A percentile compares a stretch with the other conserved stretches of the same genome.
phyloP scores from a whole-genome alignment of 2,797 vertebrate genomes.

The Chloroceryle inda region DNA sequence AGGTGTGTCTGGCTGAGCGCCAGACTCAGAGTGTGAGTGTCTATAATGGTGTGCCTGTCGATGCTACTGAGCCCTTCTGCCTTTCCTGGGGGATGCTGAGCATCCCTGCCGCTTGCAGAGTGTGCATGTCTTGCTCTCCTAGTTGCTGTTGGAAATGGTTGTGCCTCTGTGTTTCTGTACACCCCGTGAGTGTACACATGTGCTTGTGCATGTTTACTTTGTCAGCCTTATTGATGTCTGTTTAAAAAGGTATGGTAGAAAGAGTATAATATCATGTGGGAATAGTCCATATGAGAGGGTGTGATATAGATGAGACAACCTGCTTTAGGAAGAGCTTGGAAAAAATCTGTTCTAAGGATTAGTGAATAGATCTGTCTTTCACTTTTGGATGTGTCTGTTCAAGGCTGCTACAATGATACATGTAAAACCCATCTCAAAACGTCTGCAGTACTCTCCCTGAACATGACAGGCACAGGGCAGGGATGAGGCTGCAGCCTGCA shows the following conservation, averaged over 20 bases:
- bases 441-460: constrained; percentile 40
- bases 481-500: background rate
- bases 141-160: background rate
- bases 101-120: background rate
- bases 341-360: constrained; percentile 11
- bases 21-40: background rate
- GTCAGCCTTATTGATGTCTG: background rate
- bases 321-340: background rate
- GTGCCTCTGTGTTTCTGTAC: background rate
- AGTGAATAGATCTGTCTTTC: background rate
- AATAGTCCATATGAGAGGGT: background rate
- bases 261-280: background rate
- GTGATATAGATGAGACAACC: background rate
- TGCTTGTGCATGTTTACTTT: background rate
- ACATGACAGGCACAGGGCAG: background rate
- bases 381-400: constrained; percentile 4
- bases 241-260: background rate
- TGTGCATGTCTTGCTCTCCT: background rate
- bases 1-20: background rate
- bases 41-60: background rate
- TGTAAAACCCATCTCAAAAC: constrained; percentile 30
- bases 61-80: background rate
- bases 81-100: background rate
- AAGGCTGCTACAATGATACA: constrained; percentile 17
- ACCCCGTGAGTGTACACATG: fast-evolving